Evolutionary conservation across 1,140 invertebrate genomes (phyloP), one percentile per base, ranked within the genome.

Genomic region (Drosophila lowei): DNA sequence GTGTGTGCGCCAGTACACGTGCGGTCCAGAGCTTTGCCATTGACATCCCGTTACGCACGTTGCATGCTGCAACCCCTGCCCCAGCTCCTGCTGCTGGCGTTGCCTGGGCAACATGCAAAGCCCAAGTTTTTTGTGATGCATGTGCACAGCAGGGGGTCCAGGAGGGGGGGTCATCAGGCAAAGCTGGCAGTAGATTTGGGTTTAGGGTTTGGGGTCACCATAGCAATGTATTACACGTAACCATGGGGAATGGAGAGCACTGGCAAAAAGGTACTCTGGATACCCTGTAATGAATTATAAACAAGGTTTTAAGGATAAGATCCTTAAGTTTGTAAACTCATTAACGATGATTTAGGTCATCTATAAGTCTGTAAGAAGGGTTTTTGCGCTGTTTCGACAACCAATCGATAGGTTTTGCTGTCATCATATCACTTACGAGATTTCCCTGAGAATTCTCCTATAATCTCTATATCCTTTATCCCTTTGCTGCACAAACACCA

Each of bases 31-130:
- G 59, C 53, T 65, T 57, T 74, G 70, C 53, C 73, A 48, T 65
- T 74, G 71, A 74, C 70, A 64, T 74, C 74, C 43, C n/a, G 28
- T 34, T 74, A 65, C 48, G 60, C 71, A 56, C 71, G 52, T 74
- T 64, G 70, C 59, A 48, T 48, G 21, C 59, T 25, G 16, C 42
- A 42, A 21, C 34, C 50, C 43, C 46, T 30, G 2, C 7, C 30
- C 30, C 30, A 23, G 23, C 34, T 68, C 3, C 16, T 62, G 58
- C 11, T 53, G 28, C 47, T 72, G 59, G 8, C 41, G 64, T 68
- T 68, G 46, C 42, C 62, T 21, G 41, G 23, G 41, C 64, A 57
- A 71, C 72, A 79, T 68, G 68, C 62, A 67, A 66, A 65, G 49
- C 57, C 57, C 55, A 70, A 79, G 55, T 62, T 79, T 66, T 50